Conservation (phyloP, 2,888 invertebrate genomes). For the Drosophila quinaria region DNA sequence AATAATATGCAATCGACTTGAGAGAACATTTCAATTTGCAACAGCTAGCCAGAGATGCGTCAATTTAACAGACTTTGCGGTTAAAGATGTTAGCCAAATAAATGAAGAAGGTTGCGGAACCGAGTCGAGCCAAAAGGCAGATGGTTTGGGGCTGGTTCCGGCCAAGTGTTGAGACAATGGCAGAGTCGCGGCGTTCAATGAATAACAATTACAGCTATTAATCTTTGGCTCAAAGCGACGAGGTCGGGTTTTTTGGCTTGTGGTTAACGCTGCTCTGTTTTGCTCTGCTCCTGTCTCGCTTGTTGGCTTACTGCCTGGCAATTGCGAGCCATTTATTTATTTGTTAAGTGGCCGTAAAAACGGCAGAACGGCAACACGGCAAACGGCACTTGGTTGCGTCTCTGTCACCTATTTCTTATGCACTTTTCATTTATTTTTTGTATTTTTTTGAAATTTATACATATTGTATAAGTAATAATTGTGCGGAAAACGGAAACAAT, state of each 20-base stretch:
- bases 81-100: constrained; percentile 48
- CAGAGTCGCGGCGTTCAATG: constrained; percentile 75
- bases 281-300: constrained; percentile 36
- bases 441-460: constrained; percentile 71
- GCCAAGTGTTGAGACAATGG: constrained; percentile 77
- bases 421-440: constrained; percentile 44
- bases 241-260: constrained; percentile 46
- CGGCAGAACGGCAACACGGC: constrained; percentile 53
- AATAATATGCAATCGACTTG: constrained; percentile 24
- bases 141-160: constrained; percentile 35
- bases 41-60: constrained; percentile 21
- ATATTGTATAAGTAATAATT: constrained; percentile 82
- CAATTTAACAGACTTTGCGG: constrained; percentile 63
- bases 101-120: constrained; percentile 31
- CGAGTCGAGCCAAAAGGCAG: constrained; percentile 41
- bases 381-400: constrained; percentile 47
- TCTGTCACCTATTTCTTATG: constrained; percentile 43
- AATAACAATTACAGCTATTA: constrained; percentile 80
- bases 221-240: constrained; percentile 70
- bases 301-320: constrained; percentile 57
- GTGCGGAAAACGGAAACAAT: constrained; percentile 83
- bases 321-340: constrained; percentile 80
- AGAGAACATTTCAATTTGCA: constrained; percentile 60
- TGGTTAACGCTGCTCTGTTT: constrained; percentile 56
- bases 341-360: constrained; percentile 82